A percentile compares a stretch with the other conserved stretches of the same genome.
These are phyloP conservation scores for Lipophrys pholis DNA, from an alignment of 2,113 vertebrate species.

Conservation along the genomic window DNA sequence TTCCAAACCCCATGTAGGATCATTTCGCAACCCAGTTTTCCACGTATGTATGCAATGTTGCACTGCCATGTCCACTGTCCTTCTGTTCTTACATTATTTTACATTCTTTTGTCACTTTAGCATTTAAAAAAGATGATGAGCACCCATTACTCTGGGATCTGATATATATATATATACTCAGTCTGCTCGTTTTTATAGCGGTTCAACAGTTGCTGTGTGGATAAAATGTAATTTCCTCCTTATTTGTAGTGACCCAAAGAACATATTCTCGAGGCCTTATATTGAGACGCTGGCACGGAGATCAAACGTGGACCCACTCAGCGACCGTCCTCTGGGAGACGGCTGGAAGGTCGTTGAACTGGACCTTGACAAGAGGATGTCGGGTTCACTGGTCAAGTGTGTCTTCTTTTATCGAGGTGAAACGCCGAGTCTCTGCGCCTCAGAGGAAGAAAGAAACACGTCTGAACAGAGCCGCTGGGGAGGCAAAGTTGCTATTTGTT, in stretches of 20 bases:
- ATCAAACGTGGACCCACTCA: conserved; percentile 77
- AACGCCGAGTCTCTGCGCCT: background rate
- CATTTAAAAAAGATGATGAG: too few relatives aligned
- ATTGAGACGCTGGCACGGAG: conserved; percentile 76
- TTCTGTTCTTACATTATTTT: too few relatives aligned
- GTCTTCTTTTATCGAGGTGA: conserved; percentile 78
- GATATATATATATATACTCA: too few relatives aligned
- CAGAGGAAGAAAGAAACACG: background rate
- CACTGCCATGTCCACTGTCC: too few relatives aligned
- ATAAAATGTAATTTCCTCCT: background rate
- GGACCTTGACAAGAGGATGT: conserved; percentile 77
- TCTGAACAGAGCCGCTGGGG: background rate
- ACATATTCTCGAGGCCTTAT: conserved; percentile 75
- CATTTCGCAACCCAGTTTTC: too few relatives aligned
- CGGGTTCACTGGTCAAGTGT: conserved; percentile 71
- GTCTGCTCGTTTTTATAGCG: background rate
- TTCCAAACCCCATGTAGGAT: too few relatives aligned
- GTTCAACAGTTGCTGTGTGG: background rate
- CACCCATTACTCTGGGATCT: too few relatives aligned
- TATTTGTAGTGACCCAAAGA: conserved; percentile 75
- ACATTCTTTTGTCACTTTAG: too few relatives aligned
- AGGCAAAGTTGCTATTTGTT: background rate
- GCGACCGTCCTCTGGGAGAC: conserved; percentile 60
- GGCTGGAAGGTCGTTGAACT: conserved; percentile 73
- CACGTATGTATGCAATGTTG: too few relatives aligned